Conservation (phyloP, 1,140 invertebrate genomes). For the Drosophila biarmipes region DNA sequence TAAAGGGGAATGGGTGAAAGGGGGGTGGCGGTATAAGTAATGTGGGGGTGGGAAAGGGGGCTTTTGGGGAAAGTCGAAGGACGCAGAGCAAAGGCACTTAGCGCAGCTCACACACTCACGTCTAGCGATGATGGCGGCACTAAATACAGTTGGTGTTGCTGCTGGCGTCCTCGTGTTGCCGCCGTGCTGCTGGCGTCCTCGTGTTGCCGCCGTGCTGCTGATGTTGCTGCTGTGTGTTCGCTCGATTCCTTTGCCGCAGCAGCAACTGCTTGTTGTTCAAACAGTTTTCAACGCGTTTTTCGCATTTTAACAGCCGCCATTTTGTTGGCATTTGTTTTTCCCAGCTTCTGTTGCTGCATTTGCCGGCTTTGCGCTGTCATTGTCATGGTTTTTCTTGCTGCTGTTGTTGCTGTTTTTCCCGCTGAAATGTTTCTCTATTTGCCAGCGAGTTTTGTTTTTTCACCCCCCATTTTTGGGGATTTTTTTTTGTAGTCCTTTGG, state of each 20-base stretch:
- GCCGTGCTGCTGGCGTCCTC: background rate
- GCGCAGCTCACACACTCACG: slow-evolving; percentile 13
- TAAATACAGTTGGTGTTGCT: slow-evolving; percentile 41
- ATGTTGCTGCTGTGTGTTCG: slow-evolving; percentile 7
- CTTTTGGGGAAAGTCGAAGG: slow-evolving; percentile 1
- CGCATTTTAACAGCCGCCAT: slow-evolving; percentile 59
- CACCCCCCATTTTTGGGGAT: slow-evolving; percentile 15
- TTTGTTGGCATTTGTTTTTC: slow-evolving; percentile 38
- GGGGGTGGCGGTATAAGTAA: slow-evolving; percentile 10
- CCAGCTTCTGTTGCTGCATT: slow-evolving; percentile 39
- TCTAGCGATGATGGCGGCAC: slow-evolving; percentile 28
- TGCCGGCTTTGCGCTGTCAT: slow-evolving; percentile 57
- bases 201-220: slow-evolving; percentile 2
- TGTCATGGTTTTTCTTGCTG: slow-evolving; percentile 34
- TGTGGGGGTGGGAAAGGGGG: background rate
- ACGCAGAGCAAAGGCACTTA: slow-evolving; percentile 50
- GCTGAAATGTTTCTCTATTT: slow-evolving; percentile 57
- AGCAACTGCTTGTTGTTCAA: slow-evolving; percentile 49
- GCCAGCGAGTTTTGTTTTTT: slow-evolving; percentile 34
- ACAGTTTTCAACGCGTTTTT: slow-evolving; percentile 59
- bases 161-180: slow-evolving; percentile 15
- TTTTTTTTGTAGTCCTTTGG: slow-evolving; percentile 6
- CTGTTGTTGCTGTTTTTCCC: slow-evolving; percentile 21
- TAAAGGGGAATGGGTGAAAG: background rate
- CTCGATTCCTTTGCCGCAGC: slow-evolving; percentile 19